phyloP scores from a whole-genome alignment of 2,113 vertebrate species.

The Meleagris gallopavo region DNA sequence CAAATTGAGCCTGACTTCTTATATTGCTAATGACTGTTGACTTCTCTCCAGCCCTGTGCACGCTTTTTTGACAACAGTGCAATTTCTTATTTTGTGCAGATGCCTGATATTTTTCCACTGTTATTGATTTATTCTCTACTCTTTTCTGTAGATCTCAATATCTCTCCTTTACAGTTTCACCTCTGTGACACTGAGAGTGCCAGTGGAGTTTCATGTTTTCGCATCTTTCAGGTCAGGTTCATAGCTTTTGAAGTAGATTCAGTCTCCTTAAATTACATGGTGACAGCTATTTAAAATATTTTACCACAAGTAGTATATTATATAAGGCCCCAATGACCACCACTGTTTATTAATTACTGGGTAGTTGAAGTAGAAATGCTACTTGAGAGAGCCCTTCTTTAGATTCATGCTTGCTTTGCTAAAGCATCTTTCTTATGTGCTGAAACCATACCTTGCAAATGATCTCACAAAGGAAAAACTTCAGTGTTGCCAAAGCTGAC shows the following conservation, averaged over 20 bases:
- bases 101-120: neutral
- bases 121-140: neutral
- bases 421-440: neutral
- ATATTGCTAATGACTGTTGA: neutral
- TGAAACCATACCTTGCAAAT: neutral
- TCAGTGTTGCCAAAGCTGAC: neutral
- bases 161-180: neutral
- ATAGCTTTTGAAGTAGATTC: neutral
- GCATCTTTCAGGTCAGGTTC: neutral
- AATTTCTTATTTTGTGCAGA: neutral
- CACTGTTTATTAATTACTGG: neutral
- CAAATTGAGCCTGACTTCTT: neutral
- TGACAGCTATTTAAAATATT: too few relatives aligned
- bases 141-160: neutral
- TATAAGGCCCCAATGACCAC: neutral
- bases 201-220: neutral
- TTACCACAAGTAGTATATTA: too few relatives aligned
- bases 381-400: neutral
- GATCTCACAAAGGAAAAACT: neutral
- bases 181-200: neutral
- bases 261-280: neutral
- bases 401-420: neutral
- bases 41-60: neutral
- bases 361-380: neutral
- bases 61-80: neutral